These are phyloP conservation scores for Argopecten irradians DNA, from an alignment of 1,140 invertebrate species.

Conservation along the genomic window DNA sequence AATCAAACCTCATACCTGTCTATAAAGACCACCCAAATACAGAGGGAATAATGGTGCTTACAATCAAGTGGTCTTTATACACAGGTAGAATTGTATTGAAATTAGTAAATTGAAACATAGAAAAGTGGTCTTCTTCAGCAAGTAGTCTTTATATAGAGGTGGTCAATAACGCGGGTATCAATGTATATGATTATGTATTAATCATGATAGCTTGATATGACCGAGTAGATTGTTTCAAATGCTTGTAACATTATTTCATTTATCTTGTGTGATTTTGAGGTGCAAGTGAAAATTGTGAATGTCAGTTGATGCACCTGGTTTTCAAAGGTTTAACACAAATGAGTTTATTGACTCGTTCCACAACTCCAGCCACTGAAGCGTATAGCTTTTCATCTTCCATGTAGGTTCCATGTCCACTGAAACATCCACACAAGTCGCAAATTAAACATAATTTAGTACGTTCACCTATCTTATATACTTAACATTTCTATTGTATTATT, in stretches of 20 bases:
- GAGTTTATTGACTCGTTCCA: conserved; percentile 96
- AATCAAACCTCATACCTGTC: no score
- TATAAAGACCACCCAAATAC: no score
- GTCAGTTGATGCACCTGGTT: conserved; percentile 82
- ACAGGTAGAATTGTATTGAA: no score
- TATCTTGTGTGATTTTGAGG: not conserved
- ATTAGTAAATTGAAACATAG: no score
- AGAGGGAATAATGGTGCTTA: no score
- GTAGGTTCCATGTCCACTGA: conserved; percentile 97
- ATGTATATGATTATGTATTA: no score
- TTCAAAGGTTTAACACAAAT: conserved; percentile 94
- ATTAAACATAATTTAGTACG: no score
- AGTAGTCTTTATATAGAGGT: no score
- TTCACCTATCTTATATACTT: not conserved
- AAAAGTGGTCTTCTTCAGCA: no score
- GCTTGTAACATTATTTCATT: not conserved
- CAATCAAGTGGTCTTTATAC: no score
- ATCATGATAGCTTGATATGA: no score
- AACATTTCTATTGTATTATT: not conserved
- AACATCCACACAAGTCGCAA: conserved; percentile 51
- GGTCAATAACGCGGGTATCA: no score
- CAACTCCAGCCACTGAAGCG: conserved; percentile 94
- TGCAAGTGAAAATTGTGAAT: not conserved
- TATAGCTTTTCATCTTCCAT: conserved; percentile 86
- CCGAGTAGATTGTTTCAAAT: not conserved